Evolutionary conservation across 1,140 invertebrate species (phyloP), one percentile per base, ranked within the genome.

Genomic region (Caenorhabditis remanei): DNA sequence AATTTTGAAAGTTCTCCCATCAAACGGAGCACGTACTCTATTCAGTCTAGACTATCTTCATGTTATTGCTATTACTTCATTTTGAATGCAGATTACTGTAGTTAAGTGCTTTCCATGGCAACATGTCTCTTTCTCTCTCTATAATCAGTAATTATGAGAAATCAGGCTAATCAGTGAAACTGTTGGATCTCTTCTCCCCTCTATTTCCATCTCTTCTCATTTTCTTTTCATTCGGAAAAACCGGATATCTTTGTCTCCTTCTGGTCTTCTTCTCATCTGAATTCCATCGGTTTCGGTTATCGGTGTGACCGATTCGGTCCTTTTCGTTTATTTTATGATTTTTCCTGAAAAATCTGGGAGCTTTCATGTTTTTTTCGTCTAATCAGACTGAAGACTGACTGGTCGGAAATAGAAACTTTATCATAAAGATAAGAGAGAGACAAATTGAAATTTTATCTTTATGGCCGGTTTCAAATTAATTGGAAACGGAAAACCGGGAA

Each of bases 161-260:
- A 79, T 79, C 71, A 79, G 71, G 43, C 71, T 79, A 79, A 79
- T 79, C 71, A 79, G 71, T 79, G 46, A 79, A 50, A 21, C 11
- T 40, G 46, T 50, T 2, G 21, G n/a, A 24, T n/a, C 46, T 53
- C 9, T 79, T 53, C 13, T 41, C 21, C 46, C 3, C 5, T 21
- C n/a, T 11, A 4, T 48, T 16, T 53, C 4, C 13, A 21, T 41
- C 46, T 79, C 46, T 79, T 79, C 46, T 24, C 43, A 48, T 53
- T 79, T 24, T 43, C 46, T 53, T 4, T 6, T 53, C 11, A 21
- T 79, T 79, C 71, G 71, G 71, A 79, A 79, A 79, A 50, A 79
- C 71, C 71, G 71, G 71, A 79, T 79, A 79, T 67, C 19, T 50
- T 9, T 79, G 71, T 79, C 71, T 79, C 71, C n/a, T 19, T 46